Base-by-base conservation (phyloP, 23 tunicate genomes). In the Clavelina lepadiformis region DNA sequence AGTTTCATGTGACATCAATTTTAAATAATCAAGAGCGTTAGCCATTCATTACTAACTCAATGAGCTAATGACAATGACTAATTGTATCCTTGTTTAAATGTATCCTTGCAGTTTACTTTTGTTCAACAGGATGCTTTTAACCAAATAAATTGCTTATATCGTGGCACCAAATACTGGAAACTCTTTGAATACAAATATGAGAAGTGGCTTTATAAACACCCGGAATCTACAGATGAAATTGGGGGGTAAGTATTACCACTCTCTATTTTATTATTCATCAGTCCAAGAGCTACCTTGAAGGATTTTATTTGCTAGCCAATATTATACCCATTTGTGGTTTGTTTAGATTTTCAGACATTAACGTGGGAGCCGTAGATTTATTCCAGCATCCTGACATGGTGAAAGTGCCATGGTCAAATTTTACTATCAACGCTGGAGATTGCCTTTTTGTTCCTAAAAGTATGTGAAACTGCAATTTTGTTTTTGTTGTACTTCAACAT, bases 241-340 rank as follows among this genome's bases (percentile, higher is more conserved):
- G 95, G 95, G 46, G 95, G 95, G 95, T 86, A 56, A 65, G 44
- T 15, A n/a, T n/a, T n/a, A n/a, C n/a, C n/a, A n/a, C n/a, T n/a
- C n/a, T n/a, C n/a, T n/a, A n/a, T n/a, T n/a, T n/a, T n/a, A n/a
- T n/a, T n/a, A n/a, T n/a, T n/a, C n/a, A n/a, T n/a, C n/a, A n/a
- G n/a, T n/a, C n/a, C n/a, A n/a, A n/a, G n/a, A n/a, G n/a, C n/a
- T n/a, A n/a, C n/a, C n/a, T n/a, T n/a, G n/a, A n/a, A n/a, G n/a
- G n/a, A n/a, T n/a, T n/a, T n/a, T n/a, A n/a, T n/a, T n/a, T n/a
- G n/a, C n/a, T n/a, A n/a, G n/a, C 22, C 0, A 28, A 22, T 31
- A 22, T 2, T 26, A 8, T n/a, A n/a, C n/a, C n/a, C n/a, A n/a
- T n/a, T n/a, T n/a, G n/a, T n/a, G n/a, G n/a, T 3, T 0, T 51